These are phyloP conservation scores for Hypercompe scribonia DNA, from an alignment of 2,888 invertebrate genomes.

Conservation along the genomic window DNA sequence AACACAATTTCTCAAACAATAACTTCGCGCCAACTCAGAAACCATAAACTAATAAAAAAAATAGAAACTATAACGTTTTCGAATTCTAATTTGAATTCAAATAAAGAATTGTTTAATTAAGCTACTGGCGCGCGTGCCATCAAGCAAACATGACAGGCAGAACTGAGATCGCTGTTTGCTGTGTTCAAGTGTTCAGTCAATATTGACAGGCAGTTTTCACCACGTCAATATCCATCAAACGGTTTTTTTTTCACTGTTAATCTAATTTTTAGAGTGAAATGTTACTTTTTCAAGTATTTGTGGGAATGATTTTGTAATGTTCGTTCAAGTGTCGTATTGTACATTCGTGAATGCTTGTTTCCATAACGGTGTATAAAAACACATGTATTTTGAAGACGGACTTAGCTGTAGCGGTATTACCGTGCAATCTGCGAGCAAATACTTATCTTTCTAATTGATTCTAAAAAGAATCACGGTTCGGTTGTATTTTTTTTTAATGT, in stretches of 20 bases:
- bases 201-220: conserved; percentile 48
- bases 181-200: conserved; percentile 51
- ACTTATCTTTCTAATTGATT: background rate
- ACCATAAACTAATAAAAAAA: conserved; percentile 29
- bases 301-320: conserved; percentile 5
- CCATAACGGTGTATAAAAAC: background rate
- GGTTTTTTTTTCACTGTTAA: conserved; percentile 37
- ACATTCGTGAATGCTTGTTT: background rate
- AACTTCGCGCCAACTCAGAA: conserved; percentile 12
- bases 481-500: background rate
- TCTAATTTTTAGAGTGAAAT: conserved; percentile 31
- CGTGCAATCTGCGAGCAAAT: background rate
- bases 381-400: background rate
- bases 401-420: background rate
- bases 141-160: conserved; percentile 51
- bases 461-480: background rate
- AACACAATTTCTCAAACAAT: conserved; percentile 5
- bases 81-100: conserved; percentile 44
- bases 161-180: conserved; percentile 39
- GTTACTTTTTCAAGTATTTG: conserved; percentile 35
- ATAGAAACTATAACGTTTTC: conserved; percentile 41
- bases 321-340: background rate
- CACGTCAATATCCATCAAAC: conserved; percentile 33
- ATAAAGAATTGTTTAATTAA: conserved; percentile 47
- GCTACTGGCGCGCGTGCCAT: conserved; percentile 62